These are phyloP conservation scores for Bombus picipes DNA, from an alignment of 1,140 invertebrate genomes.

Conservation along the genomic window DNA sequence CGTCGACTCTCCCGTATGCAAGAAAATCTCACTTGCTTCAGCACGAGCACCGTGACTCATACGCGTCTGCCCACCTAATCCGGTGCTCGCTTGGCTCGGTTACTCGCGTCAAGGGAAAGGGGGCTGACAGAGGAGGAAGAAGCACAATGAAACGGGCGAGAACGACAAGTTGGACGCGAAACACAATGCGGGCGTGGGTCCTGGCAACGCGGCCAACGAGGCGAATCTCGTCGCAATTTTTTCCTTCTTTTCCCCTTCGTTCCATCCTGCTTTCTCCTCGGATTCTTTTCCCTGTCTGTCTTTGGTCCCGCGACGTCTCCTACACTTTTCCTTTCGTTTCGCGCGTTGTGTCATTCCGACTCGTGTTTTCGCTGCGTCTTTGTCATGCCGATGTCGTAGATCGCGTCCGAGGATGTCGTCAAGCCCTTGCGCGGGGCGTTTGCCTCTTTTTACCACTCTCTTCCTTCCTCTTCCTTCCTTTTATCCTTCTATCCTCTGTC, in stretches of 20 bases:
- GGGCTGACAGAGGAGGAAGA: slow-evolving; percentile 52
- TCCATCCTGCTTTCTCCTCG: neutral
- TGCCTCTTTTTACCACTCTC: neutral
- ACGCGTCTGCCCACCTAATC: slow-evolving; percentile 73
- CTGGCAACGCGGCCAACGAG: slow-evolving; percentile 61
- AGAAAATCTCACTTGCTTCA: slow-evolving; percentile 68
- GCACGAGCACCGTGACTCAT: slow-evolving; percentile 65
- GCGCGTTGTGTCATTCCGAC: too few relatives aligned
- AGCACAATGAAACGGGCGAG: slow-evolving; percentile 64
- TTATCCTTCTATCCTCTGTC: neutral
- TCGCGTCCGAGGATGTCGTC: too few relatives aligned
- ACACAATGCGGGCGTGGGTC: slow-evolving; percentile 72
- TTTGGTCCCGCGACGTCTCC: slow-evolving; percentile 27
- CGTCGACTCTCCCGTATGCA: slow-evolving; percentile 65
- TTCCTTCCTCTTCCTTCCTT: neutral
- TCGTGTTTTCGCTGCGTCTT: too few relatives aligned
- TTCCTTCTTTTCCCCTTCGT: neutral
- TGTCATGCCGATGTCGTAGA: too few relatives aligned
- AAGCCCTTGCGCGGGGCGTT: too few relatives aligned
- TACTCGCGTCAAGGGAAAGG: slow-evolving; percentile 25
- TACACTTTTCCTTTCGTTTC: slow-evolving; percentile 54
- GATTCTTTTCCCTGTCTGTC: neutral
- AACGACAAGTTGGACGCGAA: slow-evolving; percentile 71
- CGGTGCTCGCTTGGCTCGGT: slow-evolving; percentile 52
- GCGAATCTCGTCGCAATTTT: slow-evolving; percentile 57